Conservation (phyloP, 23 tunicate species). For the Styela plicata region DNA sequence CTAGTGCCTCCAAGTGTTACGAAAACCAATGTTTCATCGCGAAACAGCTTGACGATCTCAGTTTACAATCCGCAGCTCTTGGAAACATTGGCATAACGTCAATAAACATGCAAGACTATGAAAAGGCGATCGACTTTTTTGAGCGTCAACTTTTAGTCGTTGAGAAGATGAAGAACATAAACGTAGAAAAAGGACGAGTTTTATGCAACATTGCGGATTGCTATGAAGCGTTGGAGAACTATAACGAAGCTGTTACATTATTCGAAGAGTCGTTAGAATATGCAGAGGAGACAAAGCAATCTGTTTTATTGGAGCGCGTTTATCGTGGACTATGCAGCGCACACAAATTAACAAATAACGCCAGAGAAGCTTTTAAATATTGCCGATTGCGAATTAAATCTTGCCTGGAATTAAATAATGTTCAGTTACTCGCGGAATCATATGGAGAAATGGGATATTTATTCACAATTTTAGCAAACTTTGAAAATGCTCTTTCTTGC, state of each 20-base stretch:
- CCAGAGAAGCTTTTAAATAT: constrained; percentile 26
- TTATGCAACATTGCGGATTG: constrained; percentile 58
- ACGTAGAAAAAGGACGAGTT: constrained; percentile 33
- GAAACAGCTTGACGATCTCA: constrained; percentile 8
- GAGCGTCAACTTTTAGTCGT: constrained; percentile 37
- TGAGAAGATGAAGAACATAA: background rate
- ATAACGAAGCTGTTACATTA: constrained; percentile 21
- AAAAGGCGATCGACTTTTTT: constrained; percentile 40
- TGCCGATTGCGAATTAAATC: constrained; percentile 25
- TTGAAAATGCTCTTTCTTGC: constrained; percentile 37
- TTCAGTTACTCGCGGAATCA: constrained; percentile 33
- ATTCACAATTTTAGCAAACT: constrained; percentile 22
- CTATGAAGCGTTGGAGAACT: constrained; percentile 47
- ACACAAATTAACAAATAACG: constrained; percentile 10
- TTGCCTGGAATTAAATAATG: constrained; percentile 21
- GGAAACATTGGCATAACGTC: constrained; percentile 66
- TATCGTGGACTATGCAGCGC: constrained; percentile 37
- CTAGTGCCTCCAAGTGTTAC: constrained; percentile 53
- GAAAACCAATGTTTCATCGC: constrained; percentile 57
- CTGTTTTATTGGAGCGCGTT: constrained; percentile 33
- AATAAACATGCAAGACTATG: constrained; percentile 47
- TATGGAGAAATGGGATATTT: constrained; percentile 63
- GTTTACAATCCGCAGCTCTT: constrained; percentile 38
- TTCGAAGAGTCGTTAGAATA: constrained; percentile 22
- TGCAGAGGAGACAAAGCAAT: constrained; percentile 26